phyloP scores from a whole-genome alignment of 2,797 vertebrate species.

The Lagorchestes hirsutus region DNA sequence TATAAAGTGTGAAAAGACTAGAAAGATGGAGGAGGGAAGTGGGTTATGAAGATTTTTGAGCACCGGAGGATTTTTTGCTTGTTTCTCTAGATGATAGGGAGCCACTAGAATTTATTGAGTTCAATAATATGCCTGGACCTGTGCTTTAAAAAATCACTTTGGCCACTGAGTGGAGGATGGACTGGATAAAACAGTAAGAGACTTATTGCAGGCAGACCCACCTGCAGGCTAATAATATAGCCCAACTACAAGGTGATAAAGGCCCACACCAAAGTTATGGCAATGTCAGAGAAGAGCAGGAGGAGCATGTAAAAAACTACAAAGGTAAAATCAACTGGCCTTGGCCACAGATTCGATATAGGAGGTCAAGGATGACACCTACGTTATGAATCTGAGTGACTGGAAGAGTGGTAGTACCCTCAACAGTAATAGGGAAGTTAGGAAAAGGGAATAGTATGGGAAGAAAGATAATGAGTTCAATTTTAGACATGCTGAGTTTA shows the following conservation, averaged over 20 bases:
- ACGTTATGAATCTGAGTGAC: neutral
- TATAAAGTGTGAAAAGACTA: neutral
- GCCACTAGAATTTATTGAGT: neutral
- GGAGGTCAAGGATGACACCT: neutral
- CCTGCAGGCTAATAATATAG: neutral
- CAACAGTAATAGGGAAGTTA: neutral
- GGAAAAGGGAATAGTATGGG: neutral
- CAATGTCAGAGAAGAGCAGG: neutral
- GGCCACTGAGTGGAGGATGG: neutral
- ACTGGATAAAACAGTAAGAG: neutral
- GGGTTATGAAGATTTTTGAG: neutral
- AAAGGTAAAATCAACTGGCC: neutral
- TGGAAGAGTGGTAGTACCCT: neutral
- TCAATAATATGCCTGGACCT: neutral
- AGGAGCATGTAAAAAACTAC: neutral
- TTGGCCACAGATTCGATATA: neutral
- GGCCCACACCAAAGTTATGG: neutral
- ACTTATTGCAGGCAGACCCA: neutral
- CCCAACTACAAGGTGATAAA: neutral
- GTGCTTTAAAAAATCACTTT: neutral
- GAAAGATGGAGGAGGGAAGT: neutral
- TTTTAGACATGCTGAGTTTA: neutral
- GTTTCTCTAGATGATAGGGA: neutral
- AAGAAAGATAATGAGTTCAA: neutral
- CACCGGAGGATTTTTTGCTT: neutral